Conservation (phyloP, 2,113 vertebrate genomes). For the Grammomys surdaster region DNA sequence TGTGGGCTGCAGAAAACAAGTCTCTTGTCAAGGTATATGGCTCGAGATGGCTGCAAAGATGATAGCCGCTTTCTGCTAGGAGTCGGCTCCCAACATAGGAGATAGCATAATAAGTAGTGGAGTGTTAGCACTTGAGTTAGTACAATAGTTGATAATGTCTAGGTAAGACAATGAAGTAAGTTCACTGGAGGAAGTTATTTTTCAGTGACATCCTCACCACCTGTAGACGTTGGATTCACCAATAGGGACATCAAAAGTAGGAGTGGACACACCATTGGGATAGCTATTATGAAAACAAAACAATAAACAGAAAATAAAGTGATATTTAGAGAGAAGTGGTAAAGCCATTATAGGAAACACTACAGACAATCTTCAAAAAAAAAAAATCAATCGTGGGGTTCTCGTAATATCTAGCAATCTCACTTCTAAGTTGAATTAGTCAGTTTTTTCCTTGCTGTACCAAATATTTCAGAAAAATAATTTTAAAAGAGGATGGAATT, state of each 20-base stretch:
- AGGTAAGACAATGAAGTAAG: background rate
- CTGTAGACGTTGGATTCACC: background rate
- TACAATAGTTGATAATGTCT: background rate
- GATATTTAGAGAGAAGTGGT: background rate
- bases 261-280: background rate
- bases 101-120: background rate
- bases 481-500: background rate
- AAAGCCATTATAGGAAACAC: background rate
- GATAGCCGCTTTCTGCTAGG: no score
- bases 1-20: no score
- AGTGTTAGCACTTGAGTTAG: background rate
- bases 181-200: background rate
- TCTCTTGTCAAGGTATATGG: no score
- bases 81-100: background rate
- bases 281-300: background rate
- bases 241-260: constrained; percentile 20
- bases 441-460: background rate
- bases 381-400: constrained; percentile 20
- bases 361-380: constrained; percentile 2
- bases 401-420: background rate
- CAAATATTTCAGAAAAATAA: background rate
- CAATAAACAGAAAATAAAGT: background rate
- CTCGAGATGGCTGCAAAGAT: no score
- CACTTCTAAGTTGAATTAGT: background rate
- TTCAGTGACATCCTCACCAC: background rate